Evolutionary conservation across 1,140 invertebrate genomes (phyloP).

Genomic region (Bombus fervidus): DNA sequence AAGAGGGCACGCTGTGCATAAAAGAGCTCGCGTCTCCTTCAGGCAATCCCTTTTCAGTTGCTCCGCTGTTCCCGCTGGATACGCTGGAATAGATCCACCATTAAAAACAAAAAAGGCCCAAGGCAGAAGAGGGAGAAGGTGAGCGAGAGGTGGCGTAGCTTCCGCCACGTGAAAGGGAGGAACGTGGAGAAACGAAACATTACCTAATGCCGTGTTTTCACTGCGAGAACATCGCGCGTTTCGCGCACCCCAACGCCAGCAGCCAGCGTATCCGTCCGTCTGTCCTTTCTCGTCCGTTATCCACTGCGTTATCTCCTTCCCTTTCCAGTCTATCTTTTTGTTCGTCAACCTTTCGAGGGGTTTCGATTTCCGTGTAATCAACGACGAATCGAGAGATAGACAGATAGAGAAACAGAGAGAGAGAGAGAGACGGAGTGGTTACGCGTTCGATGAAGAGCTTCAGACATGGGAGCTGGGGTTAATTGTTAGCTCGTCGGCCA

Average conservation of each 20-base stretch:
- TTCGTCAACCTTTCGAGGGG: constrained; percentile 43
- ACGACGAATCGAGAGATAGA: constrained; percentile 34
- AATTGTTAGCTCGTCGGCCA: constrained; percentile 30
- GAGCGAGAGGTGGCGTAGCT: constrained; percentile 11
- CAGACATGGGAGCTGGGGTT: constrained; percentile 2
- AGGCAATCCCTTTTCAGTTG: constrained; percentile 52
- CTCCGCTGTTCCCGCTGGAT: constrained; percentile 32
- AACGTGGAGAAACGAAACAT: constrained; percentile 43
- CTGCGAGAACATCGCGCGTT: constrained; percentile 6
- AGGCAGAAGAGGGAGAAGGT: too few relatives aligned
- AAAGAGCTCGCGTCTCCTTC: constrained; percentile 45
- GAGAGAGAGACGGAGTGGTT: not conserved
- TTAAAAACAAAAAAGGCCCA: constrained; percentile 56
- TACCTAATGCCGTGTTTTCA: constrained; percentile 60
- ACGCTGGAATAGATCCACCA: constrained; percentile 33
- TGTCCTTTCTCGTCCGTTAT: constrained; percentile 21
- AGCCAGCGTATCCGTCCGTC: not conserved
- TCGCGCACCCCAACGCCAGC: not conserved
- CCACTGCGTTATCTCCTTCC: constrained; percentile 30
- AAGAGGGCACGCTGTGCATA: constrained; percentile 11
- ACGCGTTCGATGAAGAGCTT: not conserved
- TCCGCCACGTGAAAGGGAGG: constrained; percentile 7
- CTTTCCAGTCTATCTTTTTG: constrained; percentile 25
- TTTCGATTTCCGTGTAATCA: constrained; percentile 61
- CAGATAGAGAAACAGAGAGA: not conserved